Evolutionary conservation across 2,113 vertebrate species (phyloP).

Genomic region (Pagrus major): DNA sequence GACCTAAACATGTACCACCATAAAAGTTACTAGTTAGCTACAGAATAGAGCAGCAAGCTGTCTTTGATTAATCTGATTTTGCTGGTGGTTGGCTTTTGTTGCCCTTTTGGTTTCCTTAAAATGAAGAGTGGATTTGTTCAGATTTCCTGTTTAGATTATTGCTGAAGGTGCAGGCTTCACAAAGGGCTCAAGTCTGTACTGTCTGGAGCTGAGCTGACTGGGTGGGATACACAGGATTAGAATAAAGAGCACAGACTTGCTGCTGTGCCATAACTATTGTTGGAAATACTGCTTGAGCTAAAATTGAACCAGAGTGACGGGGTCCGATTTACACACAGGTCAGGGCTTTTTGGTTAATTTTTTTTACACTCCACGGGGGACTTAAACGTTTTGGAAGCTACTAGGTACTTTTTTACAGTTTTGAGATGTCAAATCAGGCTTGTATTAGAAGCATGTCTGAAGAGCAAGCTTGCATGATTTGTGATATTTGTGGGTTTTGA

Average conservation of each 20-base stretch:
- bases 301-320: slow-evolving; percentile 31
- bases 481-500: slow-evolving; percentile 28
- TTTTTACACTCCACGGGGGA: slow-evolving; percentile 39
- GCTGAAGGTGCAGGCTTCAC: slow-evolving; percentile 62
- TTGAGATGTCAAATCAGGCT: slow-evolving; percentile 22
- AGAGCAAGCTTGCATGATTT: slow-evolving; percentile 10
- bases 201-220: slow-evolving; percentile 75
- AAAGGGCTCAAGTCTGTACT: slow-evolving; percentile 61
- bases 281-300: not conserved
- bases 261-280: not conserved
- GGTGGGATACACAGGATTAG: not conserved
- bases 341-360: not conserved
- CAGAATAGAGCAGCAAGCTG: slow-evolving; percentile 40
- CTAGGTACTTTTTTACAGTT: slow-evolving; percentile 39
- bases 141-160: slow-evolving; percentile 64
- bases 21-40: slow-evolving; percentile 50
- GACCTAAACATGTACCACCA: slow-evolving; percentile 40
- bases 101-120: slow-evolving; percentile 64
- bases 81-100: slow-evolving; percentile 63
- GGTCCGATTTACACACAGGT: not conserved
- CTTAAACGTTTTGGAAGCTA: slow-evolving; percentile 7
- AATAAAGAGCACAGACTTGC: not conserved
- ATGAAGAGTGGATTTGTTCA: slow-evolving; percentile 66
- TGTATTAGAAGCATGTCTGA: slow-evolving; percentile 1
- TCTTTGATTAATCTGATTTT: slow-evolving; percentile 53